These are phyloP conservation scores for Pyrrhosoma nymphula DNA, from an alignment of 2,888 invertebrate species.

Conservation along the genomic window DNA sequence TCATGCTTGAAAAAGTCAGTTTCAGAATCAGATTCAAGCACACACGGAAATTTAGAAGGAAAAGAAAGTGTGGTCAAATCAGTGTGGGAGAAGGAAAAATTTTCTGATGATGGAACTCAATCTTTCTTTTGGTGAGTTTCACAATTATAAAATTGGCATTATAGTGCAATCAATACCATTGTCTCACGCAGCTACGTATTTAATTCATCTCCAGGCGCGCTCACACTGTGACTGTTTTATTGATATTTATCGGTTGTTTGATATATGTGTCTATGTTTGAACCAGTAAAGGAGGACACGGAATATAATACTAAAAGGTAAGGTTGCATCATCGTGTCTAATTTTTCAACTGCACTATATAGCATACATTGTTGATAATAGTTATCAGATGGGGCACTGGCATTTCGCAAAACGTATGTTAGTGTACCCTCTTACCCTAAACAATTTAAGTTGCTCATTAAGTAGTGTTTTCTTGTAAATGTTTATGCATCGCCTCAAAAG, in stretches of 20 bases:
- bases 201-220: constrained; percentile 77
- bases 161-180: not conserved
- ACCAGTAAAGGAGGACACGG: constrained; percentile 75
- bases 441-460: not conserved
- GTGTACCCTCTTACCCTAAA: not conserved
- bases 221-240: constrained; percentile 79
- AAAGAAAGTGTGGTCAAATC: constrained; percentile 77
- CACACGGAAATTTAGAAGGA: not conserved
- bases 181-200: constrained; percentile 18
- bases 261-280: constrained; percentile 80
- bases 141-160: not conserved
- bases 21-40: not conserved
- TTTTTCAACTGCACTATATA: not conserved
- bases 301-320: constrained; percentile 79
- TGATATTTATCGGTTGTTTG: constrained; percentile 77
- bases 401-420: not conserved
- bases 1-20: not conserved
- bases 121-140: constrained; percentile 78
- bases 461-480: not conserved
- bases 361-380: not conserved
- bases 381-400: not conserved
- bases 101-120: constrained; percentile 79
- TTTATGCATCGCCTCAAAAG: constrained; percentile 26
- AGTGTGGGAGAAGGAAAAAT: constrained; percentile 72
- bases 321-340: not conserved